These are phyloP conservation scores for Clarias fuscus DNA, from an alignment of 2,797 vertebrate genomes.

Conservation along the genomic window DNA sequence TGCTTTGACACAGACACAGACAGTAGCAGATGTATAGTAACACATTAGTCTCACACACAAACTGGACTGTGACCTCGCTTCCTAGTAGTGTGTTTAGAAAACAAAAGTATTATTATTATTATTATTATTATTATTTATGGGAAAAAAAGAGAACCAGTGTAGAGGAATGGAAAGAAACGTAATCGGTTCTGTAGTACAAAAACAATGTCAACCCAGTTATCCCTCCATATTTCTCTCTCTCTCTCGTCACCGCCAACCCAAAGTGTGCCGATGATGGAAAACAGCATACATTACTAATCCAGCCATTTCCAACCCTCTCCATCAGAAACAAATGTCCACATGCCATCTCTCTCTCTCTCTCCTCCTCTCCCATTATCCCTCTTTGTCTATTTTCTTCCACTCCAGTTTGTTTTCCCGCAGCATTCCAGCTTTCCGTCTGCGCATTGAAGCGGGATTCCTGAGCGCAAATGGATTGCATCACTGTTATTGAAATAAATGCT, in stretches of 20 bases:
- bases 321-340: slow-evolving; percentile 75
- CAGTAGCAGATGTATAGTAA: neutral
- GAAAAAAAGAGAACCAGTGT: slow-evolving; percentile 47
- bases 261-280: slow-evolving; percentile 64
- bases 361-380: slow-evolving; percentile 49
- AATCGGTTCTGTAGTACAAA: slow-evolving; percentile 61
- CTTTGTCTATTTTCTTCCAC: slow-evolving; percentile 57
- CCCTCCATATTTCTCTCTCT: neutral
- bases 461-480: slow-evolving; percentile 59
- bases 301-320: slow-evolving; percentile 63
- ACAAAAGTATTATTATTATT: neutral
- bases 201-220: slow-evolving; percentile 70
- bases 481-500: slow-evolving; percentile 59
- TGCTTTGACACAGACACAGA: neutral
- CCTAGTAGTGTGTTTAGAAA: neutral
- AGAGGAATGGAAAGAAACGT: slow-evolving; percentile 59
- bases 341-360: slow-evolving; percentile 28
- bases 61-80: neutral
- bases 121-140: slow-evolving; percentile 20
- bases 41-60: slow-evolving; percentile 28
- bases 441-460: slow-evolving; percentile 55
- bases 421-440: slow-evolving; percentile 48
- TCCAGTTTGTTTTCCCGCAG: slow-evolving; percentile 53
- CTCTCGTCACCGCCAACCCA: slow-evolving; percentile 1
- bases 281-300: slow-evolving; percentile 71